These are phyloP conservation scores for Poecilobothrus nobilitatus DNA, from an alignment of 2,888 invertebrate species.

Conservation along the genomic window DNA sequence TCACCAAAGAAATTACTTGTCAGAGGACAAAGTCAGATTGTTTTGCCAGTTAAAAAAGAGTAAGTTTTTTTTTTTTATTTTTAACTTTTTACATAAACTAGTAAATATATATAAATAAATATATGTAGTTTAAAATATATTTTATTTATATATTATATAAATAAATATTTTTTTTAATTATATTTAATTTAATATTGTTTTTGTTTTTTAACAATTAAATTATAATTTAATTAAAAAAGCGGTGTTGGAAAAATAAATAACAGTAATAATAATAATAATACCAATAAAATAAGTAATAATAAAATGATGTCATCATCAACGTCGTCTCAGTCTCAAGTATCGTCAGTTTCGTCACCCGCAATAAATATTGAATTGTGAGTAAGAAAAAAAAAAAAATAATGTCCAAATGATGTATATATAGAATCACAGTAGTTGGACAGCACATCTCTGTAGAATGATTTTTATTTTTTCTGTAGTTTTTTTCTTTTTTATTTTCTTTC, in stretches of 20 bases:
- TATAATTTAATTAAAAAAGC: no score
- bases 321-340: constrained; percentile 11
- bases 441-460: no score
- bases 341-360: constrained; percentile 14
- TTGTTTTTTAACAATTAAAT: no score
- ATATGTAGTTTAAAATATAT: no score
- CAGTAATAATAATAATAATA: constrained; percentile 8
- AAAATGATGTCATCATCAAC: background rate
- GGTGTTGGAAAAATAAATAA: background rate
- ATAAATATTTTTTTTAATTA: no score
- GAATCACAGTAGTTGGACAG: background rate
- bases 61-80: constrained; percentile 34
- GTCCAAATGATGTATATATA: background rate
- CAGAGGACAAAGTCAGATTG: constrained; percentile 39
- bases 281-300: background rate
- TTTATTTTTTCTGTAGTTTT: no score
- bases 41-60: constrained; percentile 36
- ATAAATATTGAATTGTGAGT: constrained; percentile 22
- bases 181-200: no score
- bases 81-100: no score
- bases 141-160: no score
- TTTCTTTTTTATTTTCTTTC: no score
- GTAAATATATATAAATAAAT: no score
- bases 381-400: constrained; percentile 10
- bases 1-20: constrained; percentile 30